Percentiles rank a stretch among this genome's conserved stretches.
Evolutionary conservation across 2,888 invertebrate species (phyloP).

Genomic region (Phalera bucephala): DNA sequence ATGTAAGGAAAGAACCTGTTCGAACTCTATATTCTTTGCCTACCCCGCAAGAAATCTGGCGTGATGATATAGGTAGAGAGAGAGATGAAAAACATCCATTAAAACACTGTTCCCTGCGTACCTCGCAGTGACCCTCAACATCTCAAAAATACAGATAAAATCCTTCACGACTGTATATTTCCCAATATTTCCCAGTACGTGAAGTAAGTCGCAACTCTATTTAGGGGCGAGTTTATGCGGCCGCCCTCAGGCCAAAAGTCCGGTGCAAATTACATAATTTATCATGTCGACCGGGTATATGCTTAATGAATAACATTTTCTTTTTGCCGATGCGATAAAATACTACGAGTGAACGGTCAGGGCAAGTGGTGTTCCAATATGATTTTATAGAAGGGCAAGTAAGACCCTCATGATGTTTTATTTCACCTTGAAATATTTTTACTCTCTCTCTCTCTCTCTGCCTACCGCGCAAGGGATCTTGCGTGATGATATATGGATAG

Average conservation of each 20-base stretch:
- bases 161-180: no score
- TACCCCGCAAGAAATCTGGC: no score
- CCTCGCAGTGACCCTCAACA: no score
- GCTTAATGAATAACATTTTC: slow-evolving; percentile 50
- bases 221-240: slow-evolving; percentile 26
- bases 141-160: slow-evolving; percentile 1
- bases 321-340: slow-evolving; percentile 29
- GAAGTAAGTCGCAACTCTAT: slow-evolving; percentile 17
- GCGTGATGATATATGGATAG: no score
- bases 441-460: no score
- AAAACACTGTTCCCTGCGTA: no score
- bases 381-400: slow-evolving; percentile 28
- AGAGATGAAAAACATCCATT: no score
- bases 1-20: no score
- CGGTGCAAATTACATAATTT: slow-evolving; percentile 66
- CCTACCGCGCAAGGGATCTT: no score
- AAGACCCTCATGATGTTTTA: slow-evolving; percentile 1
- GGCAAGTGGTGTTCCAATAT: slow-evolving; percentile 35
- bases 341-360: slow-evolving; percentile 23
- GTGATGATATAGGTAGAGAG: no score
- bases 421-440: not conserved
- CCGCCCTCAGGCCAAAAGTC: slow-evolving; percentile 29
- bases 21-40: no score
- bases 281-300: slow-evolving; percentile 54
- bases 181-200: slow-evolving; percentile 18